phyloP scores from a whole-genome alignment of 2,113 vertebrate genomes.

The pig (Sus scrofa) region DNA sequence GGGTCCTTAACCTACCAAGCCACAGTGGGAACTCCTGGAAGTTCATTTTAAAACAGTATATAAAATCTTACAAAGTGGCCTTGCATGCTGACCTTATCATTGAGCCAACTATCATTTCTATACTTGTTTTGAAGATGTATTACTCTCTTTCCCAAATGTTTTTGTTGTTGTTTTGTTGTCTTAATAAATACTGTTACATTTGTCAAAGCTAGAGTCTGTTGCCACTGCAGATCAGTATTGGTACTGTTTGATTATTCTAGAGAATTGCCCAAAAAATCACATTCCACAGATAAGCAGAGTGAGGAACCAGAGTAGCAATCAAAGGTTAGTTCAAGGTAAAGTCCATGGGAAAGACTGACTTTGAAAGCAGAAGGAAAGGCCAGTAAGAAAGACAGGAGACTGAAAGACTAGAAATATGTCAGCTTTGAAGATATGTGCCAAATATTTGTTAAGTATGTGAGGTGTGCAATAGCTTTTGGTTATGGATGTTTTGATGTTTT shows the following conservation, averaged over 20 bases:
- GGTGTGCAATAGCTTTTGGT: not conserved
- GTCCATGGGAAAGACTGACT: not conserved
- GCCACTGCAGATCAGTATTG: not conserved
- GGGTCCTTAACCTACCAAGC: too few species aligned
- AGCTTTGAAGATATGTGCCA: not conserved
- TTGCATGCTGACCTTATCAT: not conserved
- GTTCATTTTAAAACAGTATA: slow-evolving; percentile 4
- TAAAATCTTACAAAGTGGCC: not conserved
- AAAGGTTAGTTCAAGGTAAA: not conserved
- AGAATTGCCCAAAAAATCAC: not conserved
- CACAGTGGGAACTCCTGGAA: too few species aligned
- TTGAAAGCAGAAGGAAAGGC: not conserved
- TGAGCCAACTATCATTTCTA: not conserved
- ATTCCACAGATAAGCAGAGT: not conserved
- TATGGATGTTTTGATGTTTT: not conserved
- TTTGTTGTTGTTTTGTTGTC: slow-evolving; percentile 19
- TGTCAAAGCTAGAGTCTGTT: not conserved
- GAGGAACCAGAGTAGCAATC: not conserved
- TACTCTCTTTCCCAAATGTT: not conserved
- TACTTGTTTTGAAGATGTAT: not conserved
- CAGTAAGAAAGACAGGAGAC: not conserved
- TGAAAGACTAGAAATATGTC: not conserved
- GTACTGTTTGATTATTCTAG: slow-evolving; percentile 16
- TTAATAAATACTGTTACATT: slow-evolving; percentile 10
- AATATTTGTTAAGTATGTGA: not conserved